Evolutionary conservation across 2,113 vertebrate species (phyloP).

Genomic region (Neotragus pygmaeus): DNA sequence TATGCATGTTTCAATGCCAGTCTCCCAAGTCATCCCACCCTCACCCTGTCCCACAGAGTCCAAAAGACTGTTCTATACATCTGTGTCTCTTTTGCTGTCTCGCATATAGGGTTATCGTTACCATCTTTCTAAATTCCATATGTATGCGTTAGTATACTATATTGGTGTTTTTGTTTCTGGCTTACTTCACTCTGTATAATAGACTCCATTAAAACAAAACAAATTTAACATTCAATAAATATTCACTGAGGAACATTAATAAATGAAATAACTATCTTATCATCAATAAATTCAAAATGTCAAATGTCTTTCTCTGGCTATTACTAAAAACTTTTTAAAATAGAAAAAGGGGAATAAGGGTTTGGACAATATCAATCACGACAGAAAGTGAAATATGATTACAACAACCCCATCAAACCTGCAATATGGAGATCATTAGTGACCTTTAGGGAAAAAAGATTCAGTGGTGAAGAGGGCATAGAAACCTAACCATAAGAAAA

Average conservation of each 20-base stretch:
- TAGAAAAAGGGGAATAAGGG: constrained; percentile 1
- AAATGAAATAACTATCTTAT: background rate
- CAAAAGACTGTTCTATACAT: too few species aligned
- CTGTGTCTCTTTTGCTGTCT: too few species aligned
- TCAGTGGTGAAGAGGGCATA: background rate
- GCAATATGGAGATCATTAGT: background rate
- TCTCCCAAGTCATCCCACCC: too few species aligned
- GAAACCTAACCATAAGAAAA: background rate
- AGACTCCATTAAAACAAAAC: background rate
- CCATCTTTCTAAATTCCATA: too few species aligned
- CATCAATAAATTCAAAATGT: background rate
- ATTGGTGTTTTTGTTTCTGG: too few species aligned
- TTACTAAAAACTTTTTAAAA: background rate
- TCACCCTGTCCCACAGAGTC: too few species aligned
- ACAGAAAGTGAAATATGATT: background rate
- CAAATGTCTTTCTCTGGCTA: background rate
- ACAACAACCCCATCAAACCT: background rate
- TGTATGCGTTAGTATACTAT: too few species aligned
- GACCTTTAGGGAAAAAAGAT: background rate
- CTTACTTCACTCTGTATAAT: too few species aligned
- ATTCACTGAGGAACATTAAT: background rate
- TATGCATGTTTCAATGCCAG: too few species aligned
- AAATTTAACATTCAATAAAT: constrained; percentile 17
- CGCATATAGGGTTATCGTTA: too few species aligned
- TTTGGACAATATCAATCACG: background rate